Base-by-base conservation (phyloP, 2,888 invertebrate genomes). In the Falcaria lacertinaria region DNA sequence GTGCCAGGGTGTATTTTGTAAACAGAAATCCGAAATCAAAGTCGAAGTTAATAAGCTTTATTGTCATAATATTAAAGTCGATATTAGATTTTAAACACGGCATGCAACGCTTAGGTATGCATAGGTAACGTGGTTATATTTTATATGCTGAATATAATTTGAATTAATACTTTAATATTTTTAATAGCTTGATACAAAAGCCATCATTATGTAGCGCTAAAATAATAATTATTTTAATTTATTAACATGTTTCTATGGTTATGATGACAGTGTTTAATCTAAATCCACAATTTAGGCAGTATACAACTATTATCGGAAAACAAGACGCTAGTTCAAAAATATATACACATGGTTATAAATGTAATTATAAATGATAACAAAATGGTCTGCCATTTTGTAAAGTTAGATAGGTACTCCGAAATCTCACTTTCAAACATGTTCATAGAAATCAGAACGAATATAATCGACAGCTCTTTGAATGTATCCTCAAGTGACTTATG, bases 1-100 rank as follows among this genome's bases (percentile, higher is more conserved):
- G 14, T 16, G 19, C 32, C 43, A 43, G 43, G 36, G 36, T 37
- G 28, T 28, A 28, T 28, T 28, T 22, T n/a, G 22, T 22, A 22
- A 19, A 19, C 19, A 19, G 25, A 36, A 36, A 37, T 37, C 36
- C 36, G 14, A 39, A 43, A 39, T 42, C 39, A 14, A 40, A 44
- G 39, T 48, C 39, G 42, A 44, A 54, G 50, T 45, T 50, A 44
- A 51, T 46, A 55, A 57, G 59, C 59, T 59, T 59, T 52, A 47
- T 56, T 41, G 48, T 43, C 44, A 37, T 47, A 48, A 46, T 43
- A 1, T 50, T 43, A 51, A 41, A 44, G 48, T 48, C 38, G 43
- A 47, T 48, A 49, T 46, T 54, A 50, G 50, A 40, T 41, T 42
- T 42, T 3, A 28, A 22, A 35, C 1, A 16, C 13, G 13, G 8